A percentile compares a stretch with the other conserved stretches of the same genome.
These are phyloP conservation scores for Tringa solitaria DNA, from an alignment of 2,113 vertebrate genomes.

Conservation along the genomic window DNA sequence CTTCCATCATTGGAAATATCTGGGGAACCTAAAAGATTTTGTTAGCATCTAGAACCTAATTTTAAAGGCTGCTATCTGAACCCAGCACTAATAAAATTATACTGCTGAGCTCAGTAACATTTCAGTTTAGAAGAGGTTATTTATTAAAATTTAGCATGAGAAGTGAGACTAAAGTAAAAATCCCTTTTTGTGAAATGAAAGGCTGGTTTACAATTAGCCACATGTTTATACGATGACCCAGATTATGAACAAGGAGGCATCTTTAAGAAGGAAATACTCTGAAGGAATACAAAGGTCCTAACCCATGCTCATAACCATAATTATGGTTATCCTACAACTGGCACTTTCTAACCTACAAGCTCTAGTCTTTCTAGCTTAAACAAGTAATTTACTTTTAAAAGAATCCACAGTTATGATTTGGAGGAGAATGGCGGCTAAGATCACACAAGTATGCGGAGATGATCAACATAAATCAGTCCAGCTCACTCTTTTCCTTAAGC, in stretches of 20 bases:
- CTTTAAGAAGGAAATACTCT: background rate
- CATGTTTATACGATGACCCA: background rate
- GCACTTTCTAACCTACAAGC: background rate
- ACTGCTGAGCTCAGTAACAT: background rate
- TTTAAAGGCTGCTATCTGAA: background rate
- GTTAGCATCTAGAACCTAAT: background rate
- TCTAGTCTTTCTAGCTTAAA: background rate
- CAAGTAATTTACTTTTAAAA: background rate
- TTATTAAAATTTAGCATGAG: background rate
- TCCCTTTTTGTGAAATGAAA: background rate
- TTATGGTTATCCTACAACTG: background rate
- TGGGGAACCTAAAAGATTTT: background rate
- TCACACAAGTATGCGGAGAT: background rate
- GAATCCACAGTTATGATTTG: background rate
- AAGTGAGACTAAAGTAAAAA: background rate
- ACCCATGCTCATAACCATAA: background rate
- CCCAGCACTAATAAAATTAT: background rate
- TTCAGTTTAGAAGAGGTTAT: background rate
- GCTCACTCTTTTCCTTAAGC: background rate
- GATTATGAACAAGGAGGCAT: background rate
- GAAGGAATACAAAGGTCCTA: background rate
- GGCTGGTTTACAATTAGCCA: background rate
- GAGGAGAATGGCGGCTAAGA: background rate
- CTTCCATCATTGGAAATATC: background rate
- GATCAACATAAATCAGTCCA: background rate